phyloP scores from a whole-genome alignment of 2,113 vertebrate species.

The Elephas maximus region DNA sequence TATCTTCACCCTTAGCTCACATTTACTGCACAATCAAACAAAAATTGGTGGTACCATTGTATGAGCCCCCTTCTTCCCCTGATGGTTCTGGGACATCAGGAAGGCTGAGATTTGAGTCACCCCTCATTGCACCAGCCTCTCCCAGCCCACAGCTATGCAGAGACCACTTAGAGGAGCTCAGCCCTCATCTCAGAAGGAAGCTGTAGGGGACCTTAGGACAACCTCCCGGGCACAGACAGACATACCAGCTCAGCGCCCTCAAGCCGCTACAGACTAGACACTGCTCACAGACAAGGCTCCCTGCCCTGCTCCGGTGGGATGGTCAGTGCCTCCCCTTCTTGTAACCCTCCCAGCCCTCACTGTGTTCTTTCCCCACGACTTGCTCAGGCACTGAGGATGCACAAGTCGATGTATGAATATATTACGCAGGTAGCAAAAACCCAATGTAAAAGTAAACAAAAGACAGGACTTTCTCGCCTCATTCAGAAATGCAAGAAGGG shows the following conservation, averaged over 20 bases:
- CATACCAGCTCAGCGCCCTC: background rate
- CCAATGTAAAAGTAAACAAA: background rate
- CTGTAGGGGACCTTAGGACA: background rate
- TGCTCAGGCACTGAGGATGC: background rate
- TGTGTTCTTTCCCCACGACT: too few species aligned
- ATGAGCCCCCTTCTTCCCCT: fast-evolving
- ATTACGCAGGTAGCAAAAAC: background rate
- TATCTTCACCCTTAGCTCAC: background rate
- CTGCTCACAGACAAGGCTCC: background rate
- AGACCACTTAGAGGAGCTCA: background rate
- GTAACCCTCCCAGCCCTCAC: too few species aligned
- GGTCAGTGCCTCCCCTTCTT: background rate
- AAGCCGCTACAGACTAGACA: fast-evolving
- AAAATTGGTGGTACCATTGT: background rate
- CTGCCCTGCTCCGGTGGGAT: background rate
- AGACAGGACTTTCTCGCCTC: background rate
- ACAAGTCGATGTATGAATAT: background rate
- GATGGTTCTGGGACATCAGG: background rate
- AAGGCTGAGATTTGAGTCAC: background rate
- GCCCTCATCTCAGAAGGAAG: background rate
- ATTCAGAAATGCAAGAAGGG: background rate
- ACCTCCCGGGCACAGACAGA: too few species aligned
- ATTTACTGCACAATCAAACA: background rate
- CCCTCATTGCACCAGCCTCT: background rate
- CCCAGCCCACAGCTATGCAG: background rate